Evolutionary conservation across 2,888 invertebrate species (phyloP), one percentile per base, ranked within the genome.

Genomic region (Limenitis camilla): DNA sequence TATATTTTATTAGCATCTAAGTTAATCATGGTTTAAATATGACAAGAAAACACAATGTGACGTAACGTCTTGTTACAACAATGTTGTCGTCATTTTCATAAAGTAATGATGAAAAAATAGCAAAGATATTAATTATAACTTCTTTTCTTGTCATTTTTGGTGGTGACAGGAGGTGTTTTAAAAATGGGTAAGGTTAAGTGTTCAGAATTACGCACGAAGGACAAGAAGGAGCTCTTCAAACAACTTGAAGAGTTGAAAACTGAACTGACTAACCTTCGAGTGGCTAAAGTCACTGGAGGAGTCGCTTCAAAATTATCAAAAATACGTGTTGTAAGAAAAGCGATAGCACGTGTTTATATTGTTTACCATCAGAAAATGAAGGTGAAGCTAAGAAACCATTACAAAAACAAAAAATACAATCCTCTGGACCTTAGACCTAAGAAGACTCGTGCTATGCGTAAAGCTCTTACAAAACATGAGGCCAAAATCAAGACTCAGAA

Each of bases 341-440:
- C 98, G 8, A 98, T 99, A 69, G 98, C 99, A 42, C 92, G 99
- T 68, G 97, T 99, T 49, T 94, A 97, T 84, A 99, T 99, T 87
- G 98, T 99, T 64, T 98, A 99, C 92, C 95, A 98, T 84, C 98
- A 99, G 81, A 98, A 97, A 79, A 98, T 98, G 87, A 99, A 99
- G 89, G 97, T 97, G 66, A 99, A 99, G 77, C 89, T 99, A 65
- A 90, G 97, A 55, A 96, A 97, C 75, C 92, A 97, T 65, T 99
- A 97, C 88, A 96, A 95, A 85, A 93, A 94, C 77, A 98, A 98
- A 88, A 97, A 97, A 78, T 97, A 94, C 90, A 97, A 96, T 92
- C 99, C 99, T 59, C 89, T 98, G 78, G 99, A 99, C 86, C 89
- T 99, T 74, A 93, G 99, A 77, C 94, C 93, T 57, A 99, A 98